Conservation (phyloP, 2,797 vertebrate species). For the Acrocephalus scirpaceus region DNA sequence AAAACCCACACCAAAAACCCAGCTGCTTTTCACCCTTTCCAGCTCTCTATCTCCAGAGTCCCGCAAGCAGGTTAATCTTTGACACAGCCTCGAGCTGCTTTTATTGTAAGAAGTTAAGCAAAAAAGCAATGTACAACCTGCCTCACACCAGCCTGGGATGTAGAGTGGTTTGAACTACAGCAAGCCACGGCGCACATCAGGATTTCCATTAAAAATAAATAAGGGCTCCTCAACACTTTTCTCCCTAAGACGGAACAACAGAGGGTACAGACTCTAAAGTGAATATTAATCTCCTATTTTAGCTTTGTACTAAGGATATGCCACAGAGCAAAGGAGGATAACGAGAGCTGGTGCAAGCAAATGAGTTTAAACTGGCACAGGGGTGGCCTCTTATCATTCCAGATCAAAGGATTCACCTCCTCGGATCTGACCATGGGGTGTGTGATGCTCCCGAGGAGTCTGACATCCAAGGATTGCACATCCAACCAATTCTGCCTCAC, state of each 20-base stretch:
- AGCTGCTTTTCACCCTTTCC: background rate
- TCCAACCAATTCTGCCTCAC: background rate
- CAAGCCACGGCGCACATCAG: background rate
- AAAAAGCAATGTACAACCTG: background rate
- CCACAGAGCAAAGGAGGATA: conserved; percentile 13
- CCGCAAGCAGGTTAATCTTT: conserved; percentile 20
- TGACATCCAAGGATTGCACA: background rate
- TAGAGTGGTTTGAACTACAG: conserved; percentile 17
- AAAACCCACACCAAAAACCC: background rate
- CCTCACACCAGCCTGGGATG: background rate
- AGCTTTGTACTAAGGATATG: background rate
- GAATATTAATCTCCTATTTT: conserved; percentile 51
- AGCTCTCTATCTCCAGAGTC: background rate
- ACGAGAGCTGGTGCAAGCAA: background rate
- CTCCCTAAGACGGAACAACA: conserved; percentile 38
- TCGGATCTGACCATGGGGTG: background rate
- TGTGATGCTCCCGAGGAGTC: background rate
- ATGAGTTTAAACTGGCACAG: background rate
- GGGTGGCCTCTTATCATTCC: background rate
- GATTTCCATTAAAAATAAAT: conserved; percentile 65
- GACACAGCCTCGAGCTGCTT: conserved; percentile 52
- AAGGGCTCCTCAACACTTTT: conserved; percentile 10
- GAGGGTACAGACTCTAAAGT: conserved; percentile 32
- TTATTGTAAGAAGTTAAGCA: conserved; percentile 29
- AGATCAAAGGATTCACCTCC: background rate